A percentile compares a stretch with the other conserved stretches of the same genome.
Conservation (phyloP, 2,888 invertebrate species). For the Pandemis corylana region DNA sequence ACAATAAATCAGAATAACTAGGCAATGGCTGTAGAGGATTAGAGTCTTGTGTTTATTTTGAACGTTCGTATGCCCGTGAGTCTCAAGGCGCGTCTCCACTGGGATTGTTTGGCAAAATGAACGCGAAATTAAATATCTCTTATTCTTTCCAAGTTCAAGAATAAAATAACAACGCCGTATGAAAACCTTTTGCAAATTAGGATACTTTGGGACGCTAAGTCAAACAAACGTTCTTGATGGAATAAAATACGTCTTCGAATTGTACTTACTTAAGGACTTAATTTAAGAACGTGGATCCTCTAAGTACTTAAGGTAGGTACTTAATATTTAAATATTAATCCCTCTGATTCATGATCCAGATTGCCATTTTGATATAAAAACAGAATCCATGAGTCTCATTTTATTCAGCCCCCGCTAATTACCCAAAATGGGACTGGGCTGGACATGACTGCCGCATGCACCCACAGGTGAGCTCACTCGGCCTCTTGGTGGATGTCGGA, state of each 20-base stretch:
- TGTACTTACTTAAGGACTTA: background rate
- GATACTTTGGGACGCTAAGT: background rate
- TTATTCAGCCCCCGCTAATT: too few relatives aligned
- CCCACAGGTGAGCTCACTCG: too few relatives aligned
- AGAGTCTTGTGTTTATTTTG: slow-evolving; percentile 26
- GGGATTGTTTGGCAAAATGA: background rate
- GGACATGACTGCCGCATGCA: too few relatives aligned
- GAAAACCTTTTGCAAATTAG: slow-evolving; percentile 9
- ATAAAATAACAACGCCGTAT: slow-evolving; percentile 3
- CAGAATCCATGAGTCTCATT: too few relatives aligned
- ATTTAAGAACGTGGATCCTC: background rate
- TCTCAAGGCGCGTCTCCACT: slow-evolving; percentile 15
- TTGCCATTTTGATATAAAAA: too few relatives aligned
- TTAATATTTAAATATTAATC: too few relatives aligned
- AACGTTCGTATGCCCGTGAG: slow-evolving; percentile 24
- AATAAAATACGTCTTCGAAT: background rate
- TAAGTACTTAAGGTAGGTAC: background rate
- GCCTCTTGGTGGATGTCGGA: too few relatives aligned
- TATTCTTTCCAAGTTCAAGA: slow-evolving; percentile 5
- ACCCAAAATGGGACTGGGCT: too few relatives aligned
- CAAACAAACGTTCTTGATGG: too few relatives aligned
- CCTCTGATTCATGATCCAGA: too few relatives aligned
- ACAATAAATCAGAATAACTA: slow-evolving; percentile 32
- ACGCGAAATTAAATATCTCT: slow-evolving; percentile 20
- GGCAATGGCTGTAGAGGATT: slow-evolving; percentile 28